phyloP scores from a whole-genome alignment of 1,140 invertebrate genomes.

The Drosophila lowei region DNA sequence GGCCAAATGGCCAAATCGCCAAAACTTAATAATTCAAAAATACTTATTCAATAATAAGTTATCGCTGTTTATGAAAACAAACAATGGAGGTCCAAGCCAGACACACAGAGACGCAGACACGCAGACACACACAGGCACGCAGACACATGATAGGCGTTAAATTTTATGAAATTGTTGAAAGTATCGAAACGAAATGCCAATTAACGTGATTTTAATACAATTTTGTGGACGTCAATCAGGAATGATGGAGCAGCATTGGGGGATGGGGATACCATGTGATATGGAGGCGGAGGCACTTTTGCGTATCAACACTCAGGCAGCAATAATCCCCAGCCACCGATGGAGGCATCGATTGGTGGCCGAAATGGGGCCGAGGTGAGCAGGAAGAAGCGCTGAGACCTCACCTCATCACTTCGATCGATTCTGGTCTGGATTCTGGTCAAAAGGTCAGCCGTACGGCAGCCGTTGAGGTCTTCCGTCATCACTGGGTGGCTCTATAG shows the following conservation, averaged over 20 bases:
- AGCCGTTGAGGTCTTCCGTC: conserved; percentile 31
- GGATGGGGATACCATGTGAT: conserved; percentile 10
- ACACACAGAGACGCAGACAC: background rate
- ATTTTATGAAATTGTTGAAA: conserved; percentile 71
- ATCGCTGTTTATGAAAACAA: conserved; percentile 73
- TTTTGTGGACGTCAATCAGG: conserved; percentile 53
- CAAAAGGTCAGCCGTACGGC: conserved; percentile 9
- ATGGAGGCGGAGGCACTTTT: conserved; percentile 2
- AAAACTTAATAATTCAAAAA: conserved; percentile 71
- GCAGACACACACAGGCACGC: conserved; percentile 13
- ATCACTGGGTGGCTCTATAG: conserved; percentile 15
- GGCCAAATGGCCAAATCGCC: conserved; percentile 15
- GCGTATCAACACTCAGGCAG: conserved; percentile 25
- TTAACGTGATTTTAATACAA: conserved; percentile 53
- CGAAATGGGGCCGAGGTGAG: conserved; percentile 42
- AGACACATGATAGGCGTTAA: conserved; percentile 67
- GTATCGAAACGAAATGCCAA: conserved; percentile 37
- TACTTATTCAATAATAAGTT: conserved; percentile 60
- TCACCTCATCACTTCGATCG: conserved; percentile 26
- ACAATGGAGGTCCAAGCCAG: conserved; percentile 32
- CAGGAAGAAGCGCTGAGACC: conserved; percentile 22
- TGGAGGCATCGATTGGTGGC: conserved; percentile 27
- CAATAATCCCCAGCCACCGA: conserved; percentile 18
- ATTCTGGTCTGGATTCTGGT: conserved; percentile 5
- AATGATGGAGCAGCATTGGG: too few species aligned